A percentile compares a stretch with the other conserved stretches of the same genome.
Evolutionary conservation across 2,888 invertebrate genomes (phyloP).

Genomic region (Hyppa rectilinea): DNA sequence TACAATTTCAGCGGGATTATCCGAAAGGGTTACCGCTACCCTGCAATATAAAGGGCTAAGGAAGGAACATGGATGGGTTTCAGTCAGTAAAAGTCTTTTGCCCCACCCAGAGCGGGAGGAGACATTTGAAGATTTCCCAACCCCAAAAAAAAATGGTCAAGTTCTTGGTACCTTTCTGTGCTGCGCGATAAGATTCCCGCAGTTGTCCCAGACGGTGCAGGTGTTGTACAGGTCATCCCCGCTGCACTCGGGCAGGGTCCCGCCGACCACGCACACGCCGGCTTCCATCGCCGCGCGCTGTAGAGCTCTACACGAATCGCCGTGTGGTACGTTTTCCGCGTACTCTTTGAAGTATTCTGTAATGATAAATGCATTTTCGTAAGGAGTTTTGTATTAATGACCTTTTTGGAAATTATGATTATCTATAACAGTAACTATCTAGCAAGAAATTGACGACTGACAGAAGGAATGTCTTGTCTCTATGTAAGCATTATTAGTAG

Average conservation of each 20-base stretch:
- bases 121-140: too few relatives aligned
- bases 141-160: too few relatives aligned
- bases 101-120: too few relatives aligned
- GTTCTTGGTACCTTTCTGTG: too few relatives aligned
- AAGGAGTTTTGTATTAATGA: background rate
- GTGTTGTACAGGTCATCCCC: conserved; percentile 95
- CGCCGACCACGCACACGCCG: conserved; percentile 95
- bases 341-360: conserved; percentile 94
- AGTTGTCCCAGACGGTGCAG: conserved; percentile 95
- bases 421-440: background rate
- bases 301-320: conserved; percentile 93
- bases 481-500: background rate
- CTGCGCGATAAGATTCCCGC: conserved; percentile 94
- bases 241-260: conserved; percentile 96
- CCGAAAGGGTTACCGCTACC: too few relatives aligned
- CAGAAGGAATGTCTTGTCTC: background rate
- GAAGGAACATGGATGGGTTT: too few relatives aligned
- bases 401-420: background rate
- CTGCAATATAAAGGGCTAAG: too few relatives aligned
- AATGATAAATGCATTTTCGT: background rate
- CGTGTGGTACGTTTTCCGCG: conserved; percentile 95
- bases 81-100: too few relatives aligned
- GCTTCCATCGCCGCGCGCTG: conserved; percentile 94
- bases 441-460: background rate
- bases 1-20: too few relatives aligned